These are phyloP conservation scores for Agrotis puta DNA, from an alignment of 2,888 invertebrate genomes.

Conservation along the genomic window DNA sequence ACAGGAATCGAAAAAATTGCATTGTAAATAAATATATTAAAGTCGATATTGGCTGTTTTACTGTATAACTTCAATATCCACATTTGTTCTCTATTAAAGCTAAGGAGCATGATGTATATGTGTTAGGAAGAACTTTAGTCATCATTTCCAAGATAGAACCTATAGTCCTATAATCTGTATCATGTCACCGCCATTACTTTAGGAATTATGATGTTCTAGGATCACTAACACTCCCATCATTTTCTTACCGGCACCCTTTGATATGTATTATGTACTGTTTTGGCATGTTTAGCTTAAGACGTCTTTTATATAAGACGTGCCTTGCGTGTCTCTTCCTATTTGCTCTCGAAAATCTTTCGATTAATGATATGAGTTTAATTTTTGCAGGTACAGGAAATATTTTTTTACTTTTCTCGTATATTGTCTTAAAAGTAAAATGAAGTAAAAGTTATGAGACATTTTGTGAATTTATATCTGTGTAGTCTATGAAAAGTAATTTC, in stretches of 20 bases:
- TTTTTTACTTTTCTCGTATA: conserved; percentile 8
- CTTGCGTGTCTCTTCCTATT: conserved; percentile 55
- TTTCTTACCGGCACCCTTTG: conserved; percentile 80
- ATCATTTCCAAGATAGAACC: conserved; percentile 64
- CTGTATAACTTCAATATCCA: conserved; percentile 55
- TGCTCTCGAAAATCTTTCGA: conserved; percentile 26
- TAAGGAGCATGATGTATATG: conserved; percentile 87
- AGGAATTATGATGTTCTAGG: conserved; percentile 63
- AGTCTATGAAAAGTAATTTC: conserved; percentile 12
- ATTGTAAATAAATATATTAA: no score
- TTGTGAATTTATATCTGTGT: neutral
- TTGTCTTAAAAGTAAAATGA: conserved; percentile 29
- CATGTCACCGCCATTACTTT: conserved; percentile 61
- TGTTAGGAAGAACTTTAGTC: conserved; percentile 75
- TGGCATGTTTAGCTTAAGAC: conserved; percentile 79
- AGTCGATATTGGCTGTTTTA: conserved; percentile 49
- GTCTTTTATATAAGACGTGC: conserved; percentile 56
- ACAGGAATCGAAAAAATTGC: neutral
- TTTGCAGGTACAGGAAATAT: conserved; percentile 61
- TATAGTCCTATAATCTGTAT: conserved; percentile 56
- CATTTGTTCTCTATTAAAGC: conserved; percentile 60
- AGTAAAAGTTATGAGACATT: neutral
- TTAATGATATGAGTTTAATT: conserved; percentile 46
- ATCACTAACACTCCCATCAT: conserved; percentile 76
- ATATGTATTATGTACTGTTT: conserved; percentile 71